Percentiles rank a stretch among this genome's conserved stretches.
Evolutionary conservation across 2,113 vertebrate genomes (phyloP).

Genomic region (Dicrurus megarhynchus): DNA sequence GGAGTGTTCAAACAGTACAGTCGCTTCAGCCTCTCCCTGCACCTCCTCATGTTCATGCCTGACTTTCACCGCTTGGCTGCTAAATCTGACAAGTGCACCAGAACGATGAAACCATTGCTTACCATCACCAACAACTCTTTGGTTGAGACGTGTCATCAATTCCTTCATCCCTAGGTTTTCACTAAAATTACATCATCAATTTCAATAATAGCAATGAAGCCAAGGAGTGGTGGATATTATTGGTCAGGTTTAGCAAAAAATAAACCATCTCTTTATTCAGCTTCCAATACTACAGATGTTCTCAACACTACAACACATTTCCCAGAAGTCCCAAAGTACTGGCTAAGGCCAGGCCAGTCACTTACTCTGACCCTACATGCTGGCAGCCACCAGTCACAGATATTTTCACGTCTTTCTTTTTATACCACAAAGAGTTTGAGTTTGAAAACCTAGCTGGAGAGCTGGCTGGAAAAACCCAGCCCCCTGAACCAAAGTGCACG

Average conservation of each 20-base stretch:
- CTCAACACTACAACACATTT: not conserved
- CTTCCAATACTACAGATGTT: not conserved
- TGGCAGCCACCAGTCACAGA: not conserved
- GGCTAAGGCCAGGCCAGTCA: not conserved
- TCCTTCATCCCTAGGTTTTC: not conserved
- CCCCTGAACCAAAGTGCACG: fast-evolving
- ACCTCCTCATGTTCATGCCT: not conserved
- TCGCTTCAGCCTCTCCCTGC: fast-evolving
- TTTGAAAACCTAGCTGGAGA: not conserved
- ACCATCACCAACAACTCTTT: not conserved
- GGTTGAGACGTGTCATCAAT: not conserved
- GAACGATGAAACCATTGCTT: fast-evolving
- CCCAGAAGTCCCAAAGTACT: not conserved
- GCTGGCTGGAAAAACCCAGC: not conserved
- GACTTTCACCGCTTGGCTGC: fast-evolving
- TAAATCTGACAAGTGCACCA: not conserved
- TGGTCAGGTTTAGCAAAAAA: not conserved
- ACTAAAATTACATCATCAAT: not conserved
- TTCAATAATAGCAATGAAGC: not conserved
- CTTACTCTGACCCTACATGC: not conserved
- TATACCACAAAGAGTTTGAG: not conserved
- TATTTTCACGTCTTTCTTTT: not conserved
- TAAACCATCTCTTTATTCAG: not conserved
- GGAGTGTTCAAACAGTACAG: not conserved
- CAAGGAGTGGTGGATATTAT: too few species aligned